Percentiles rank a stretch among this genome's conserved stretches.
These are phyloP conservation scores for Heliocidaris erythrogramma DNA, from an alignment of 35 echinoderm and acorn worm species.

Conservation along the genomic window DNA sequence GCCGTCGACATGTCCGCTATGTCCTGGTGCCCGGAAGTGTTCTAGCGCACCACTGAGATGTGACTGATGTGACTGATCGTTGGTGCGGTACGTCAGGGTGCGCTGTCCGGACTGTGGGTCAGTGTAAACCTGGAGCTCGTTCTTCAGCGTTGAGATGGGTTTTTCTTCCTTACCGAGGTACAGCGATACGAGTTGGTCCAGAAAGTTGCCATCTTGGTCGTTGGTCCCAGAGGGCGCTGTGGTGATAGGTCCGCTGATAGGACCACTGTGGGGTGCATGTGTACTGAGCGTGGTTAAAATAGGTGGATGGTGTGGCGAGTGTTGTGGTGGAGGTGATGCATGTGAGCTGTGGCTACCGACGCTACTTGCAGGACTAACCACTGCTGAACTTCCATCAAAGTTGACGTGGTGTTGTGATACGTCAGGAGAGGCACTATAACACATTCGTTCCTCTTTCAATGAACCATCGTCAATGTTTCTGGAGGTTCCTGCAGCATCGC, in stretches of 20 bases:
- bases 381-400: too few relatives aligned
- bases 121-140: slow-evolving; percentile 94
- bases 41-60: slow-evolving; percentile 51
- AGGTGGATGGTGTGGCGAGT: too few relatives aligned
- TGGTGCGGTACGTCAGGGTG: slow-evolving; percentile 35
- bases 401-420: too few relatives aligned
- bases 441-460: too few relatives aligned
- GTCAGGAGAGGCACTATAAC: too few relatives aligned
- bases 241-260: not conserved
- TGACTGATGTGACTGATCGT: slow-evolving; percentile 52
- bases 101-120: slow-evolving; percentile 58
- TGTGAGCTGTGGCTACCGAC: too few relatives aligned
- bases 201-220: slow-evolving; percentile 80
- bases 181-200: slow-evolving; percentile 92
- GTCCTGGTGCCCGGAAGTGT: slow-evolving; percentile 48
- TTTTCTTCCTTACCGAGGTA: slow-evolving; percentile 93
- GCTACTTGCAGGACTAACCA: too few relatives aligned
- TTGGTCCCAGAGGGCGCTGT: slow-evolving; percentile 26
- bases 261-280: slow-evolving; percentile 18
- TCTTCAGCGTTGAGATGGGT: slow-evolving; percentile 85
- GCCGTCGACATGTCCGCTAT: not conserved
- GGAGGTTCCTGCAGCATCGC: too few relatives aligned
- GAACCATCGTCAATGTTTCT: too few relatives aligned
- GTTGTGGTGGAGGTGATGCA: too few relatives aligned
- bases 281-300: slow-evolving; percentile 59